These are phyloP conservation scores for Buathra laborator DNA, from an alignment of 2,888 invertebrate genomes.

Conservation along the genomic window DNA sequence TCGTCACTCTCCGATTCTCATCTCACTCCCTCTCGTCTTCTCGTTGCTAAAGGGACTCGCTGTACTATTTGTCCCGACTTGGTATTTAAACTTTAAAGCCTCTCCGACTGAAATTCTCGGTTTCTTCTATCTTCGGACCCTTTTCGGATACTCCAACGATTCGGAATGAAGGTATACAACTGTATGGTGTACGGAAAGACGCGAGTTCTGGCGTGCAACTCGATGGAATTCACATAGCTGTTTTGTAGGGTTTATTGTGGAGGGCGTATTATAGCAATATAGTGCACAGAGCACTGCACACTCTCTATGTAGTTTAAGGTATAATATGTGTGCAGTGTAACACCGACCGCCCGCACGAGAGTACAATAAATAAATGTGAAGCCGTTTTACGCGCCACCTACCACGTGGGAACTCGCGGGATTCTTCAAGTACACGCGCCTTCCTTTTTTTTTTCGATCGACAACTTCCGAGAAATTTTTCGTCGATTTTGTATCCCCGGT, in stretches of 20 bases:
- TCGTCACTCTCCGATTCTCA: constrained; percentile 3
- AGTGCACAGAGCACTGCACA: neutral
- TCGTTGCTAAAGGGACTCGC: neutral
- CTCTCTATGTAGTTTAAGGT: neutral
- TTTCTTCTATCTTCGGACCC: constrained; percentile 38
- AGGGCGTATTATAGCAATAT: constrained; percentile 36
- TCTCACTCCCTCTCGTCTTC: constrained; percentile 26
- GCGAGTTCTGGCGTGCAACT: constrained; percentile 53
- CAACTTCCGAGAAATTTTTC: constrained; percentile 52
- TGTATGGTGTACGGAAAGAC: constrained; percentile 30
- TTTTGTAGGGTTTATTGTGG: constrained; percentile 49
- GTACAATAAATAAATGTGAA: constrained; percentile 65
- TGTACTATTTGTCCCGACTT: constrained; percentile 40
- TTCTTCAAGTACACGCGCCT: constrained; percentile 64
- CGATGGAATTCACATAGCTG: constrained; percentile 58
- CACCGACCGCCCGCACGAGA: constrained; percentile 66
- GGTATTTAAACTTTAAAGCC: constrained; percentile 68
- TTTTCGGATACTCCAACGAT: constrained; percentile 41
- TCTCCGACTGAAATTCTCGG: constrained; percentile 40
- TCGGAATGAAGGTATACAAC: constrained; percentile 36
- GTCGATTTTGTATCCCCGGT: constrained; percentile 21
- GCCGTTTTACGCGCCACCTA: constrained; percentile 70
- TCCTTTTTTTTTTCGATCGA: neutral
- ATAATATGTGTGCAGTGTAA: constrained; percentile 55
- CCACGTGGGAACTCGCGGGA: constrained; percentile 69